Base-by-base conservation (phyloP, 2,113 vertebrate genomes). In the Asarcornis scutulata region DNA sequence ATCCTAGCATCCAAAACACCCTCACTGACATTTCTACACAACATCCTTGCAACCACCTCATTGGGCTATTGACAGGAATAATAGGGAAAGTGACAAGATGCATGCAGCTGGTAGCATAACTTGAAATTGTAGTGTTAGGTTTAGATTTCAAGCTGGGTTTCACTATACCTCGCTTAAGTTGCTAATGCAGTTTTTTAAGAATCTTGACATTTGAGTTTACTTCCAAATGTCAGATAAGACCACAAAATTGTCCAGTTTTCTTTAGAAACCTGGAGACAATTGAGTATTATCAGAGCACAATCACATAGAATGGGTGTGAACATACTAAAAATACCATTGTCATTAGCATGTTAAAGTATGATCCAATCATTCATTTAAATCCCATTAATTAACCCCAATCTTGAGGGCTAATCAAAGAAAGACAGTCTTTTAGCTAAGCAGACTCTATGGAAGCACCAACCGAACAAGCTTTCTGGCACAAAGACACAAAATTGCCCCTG, bases 401-500 rank as follows among this genome's bases (percentile, higher is more conserved):
- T 89, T 53, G 69, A 83, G 59, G 76, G n/a, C 64, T 59, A 86
- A 83, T 88, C 73, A 81, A 92, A 88, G 68, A 58, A 83, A 79
- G 10, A 23, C 27, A 16, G 36, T 62, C 46, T 73, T 83, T 83
- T 50, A 72, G 34, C 32, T 53, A 48, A 66, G 48, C 50, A 90
- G 50, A n/a, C 60, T 68, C 64, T 64, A 21, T 21, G 52, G 80
- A 88, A 56, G 69, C 69, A 90, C n/a, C 80, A 86, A 48, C 27
- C 73, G 88, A 93, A 77, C 55, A 88, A 86, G 69, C 89, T 86
- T 69, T 13, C 83, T 88, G 42, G 22, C 83, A 50, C 60, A 58
- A 86, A 91, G 79, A 50, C 48, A 85, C 40, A 74, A 72, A 75
- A 48, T 17, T 76, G 60, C 75, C 77, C 68, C 52, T 18, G 52